Evolutionary conservation across 2,113 vertebrate species (phyloP).

Genomic region (Mohoua ochrocephala): DNA sequence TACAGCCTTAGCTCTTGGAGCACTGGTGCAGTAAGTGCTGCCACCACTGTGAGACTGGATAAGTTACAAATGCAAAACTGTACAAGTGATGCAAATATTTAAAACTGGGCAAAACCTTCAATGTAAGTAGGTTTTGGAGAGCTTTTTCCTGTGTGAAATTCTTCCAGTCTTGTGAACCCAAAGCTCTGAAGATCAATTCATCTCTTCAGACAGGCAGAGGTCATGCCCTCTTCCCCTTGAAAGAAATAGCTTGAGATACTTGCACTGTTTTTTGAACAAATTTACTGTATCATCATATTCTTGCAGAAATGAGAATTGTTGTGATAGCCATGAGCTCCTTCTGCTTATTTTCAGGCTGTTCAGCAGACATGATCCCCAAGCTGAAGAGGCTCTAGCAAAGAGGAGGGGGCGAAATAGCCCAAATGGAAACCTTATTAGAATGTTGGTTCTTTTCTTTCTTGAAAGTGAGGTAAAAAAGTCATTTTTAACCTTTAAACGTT

Average conservation of each 20-base stretch:
- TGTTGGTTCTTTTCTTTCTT: slow-evolving; percentile 99
- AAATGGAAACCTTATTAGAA: slow-evolving; percentile 97
- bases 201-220: neutral
- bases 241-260: neutral
- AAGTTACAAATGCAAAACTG: neutral
- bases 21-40: neutral
- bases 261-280: neutral
- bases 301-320: neutral
- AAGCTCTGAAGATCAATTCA: neutral
- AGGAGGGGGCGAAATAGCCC: slow-evolving; percentile 94
- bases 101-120: neutral
- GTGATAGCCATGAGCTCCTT: slow-evolving; percentile 11
- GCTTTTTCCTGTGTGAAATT: neutral
- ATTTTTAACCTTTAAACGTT: slow-evolving; percentile 19
- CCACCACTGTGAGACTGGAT: neutral
- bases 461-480: slow-evolving; percentile 92
- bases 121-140: neutral
- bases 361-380: slow-evolving; percentile 96
- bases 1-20: neutral
- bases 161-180: neutral
- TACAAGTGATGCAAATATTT: neutral
- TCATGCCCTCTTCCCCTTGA: neutral
- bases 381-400: slow-evolving; percentile 96
- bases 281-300: neutral
- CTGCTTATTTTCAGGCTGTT: slow-evolving; percentile 78